Evolutionary conservation across 2,113 vertebrate species (phyloP), one percentile per base, ranked within the genome.

Genomic region (Tonatia bakeri): DNA sequence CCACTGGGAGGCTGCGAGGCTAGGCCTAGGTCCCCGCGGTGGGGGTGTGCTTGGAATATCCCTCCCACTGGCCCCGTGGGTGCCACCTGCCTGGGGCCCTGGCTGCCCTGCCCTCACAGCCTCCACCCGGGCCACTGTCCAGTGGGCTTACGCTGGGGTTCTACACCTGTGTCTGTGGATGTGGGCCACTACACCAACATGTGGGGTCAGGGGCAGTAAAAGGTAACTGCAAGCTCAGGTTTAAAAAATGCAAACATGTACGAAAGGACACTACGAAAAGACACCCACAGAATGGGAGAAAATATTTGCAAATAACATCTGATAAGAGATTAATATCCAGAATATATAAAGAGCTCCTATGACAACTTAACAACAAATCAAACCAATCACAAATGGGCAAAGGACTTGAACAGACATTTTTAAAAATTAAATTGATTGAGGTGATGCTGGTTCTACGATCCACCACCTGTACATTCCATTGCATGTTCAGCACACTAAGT

Each of bases 1-100:
- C 79, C 61, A 3, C 6, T 9, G 4, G 11, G 59, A 31, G 3
- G 22, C 75, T 40, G 50, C 0, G 0, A 19, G 16, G 56, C 43
- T 36, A 47, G n/a, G 17, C 26, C 28, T 17, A 54, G 75, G 59
- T 38, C 43, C 45, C 7, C 26, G 47, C 26, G 47, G 45, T 12
- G 59, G 4, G 38, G 36, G 2, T 31, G 15, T 31, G 20, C 40
- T 54, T 11, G 50, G 14, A 17, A 17, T 24, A 1, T 0, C 33
- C 65, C 38, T 82, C 33, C 89, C 59, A 65, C n/a, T 59, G 19
- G 19, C 43, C 72, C 61, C 0, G 10, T 10, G 56, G 12, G 15
- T 4, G 12, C 22, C 0, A 1, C 45, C 86, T 14, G 1, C 43
- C 54, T n/a, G 3, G 19, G 64, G 40, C 73, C 47, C 61, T 26